These are phyloP conservation scores for Anolis carolinensis DNA, from an alignment of 2,113 vertebrate genomes.

Conservation along the genomic window DNA sequence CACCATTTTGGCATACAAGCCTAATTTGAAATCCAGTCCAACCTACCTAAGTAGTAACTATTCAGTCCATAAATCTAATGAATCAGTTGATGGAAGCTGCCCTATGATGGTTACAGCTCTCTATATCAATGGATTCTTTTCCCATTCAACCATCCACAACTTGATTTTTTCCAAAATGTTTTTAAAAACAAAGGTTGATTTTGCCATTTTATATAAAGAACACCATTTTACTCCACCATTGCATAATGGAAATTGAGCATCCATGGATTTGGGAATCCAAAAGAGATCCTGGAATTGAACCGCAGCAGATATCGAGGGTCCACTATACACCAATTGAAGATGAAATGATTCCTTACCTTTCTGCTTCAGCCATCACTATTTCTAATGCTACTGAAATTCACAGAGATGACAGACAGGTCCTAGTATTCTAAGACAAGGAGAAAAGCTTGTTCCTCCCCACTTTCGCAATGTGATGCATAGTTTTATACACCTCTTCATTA, in stretches of 20 bases:
- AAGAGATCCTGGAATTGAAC: no score
- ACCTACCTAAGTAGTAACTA: neutral
- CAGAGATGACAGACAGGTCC: neutral
- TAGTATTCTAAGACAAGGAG: neutral
- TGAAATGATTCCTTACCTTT: conserved; percentile 10
- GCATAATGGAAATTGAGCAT: no score
- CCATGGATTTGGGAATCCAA: no score
- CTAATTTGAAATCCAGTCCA: conserved; percentile 39
- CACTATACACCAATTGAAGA: neutral
- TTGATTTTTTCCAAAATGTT: no score
- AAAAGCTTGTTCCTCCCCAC: neutral
- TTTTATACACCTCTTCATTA: neutral
- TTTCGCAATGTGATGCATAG: neutral
- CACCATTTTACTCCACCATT: no score
- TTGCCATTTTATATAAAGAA: no score
- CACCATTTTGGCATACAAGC: neutral
- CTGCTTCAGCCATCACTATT: neutral
- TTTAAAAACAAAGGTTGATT: no score
- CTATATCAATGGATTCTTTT: no score
- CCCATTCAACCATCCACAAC: no score
- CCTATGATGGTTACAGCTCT: neutral
- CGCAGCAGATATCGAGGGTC: no score
- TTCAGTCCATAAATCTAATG: neutral
- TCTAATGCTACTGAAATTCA: neutral
- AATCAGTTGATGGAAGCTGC: neutral